Conservation (phyloP, 2,113 vertebrate species). For the Stigmatopora nigra region DNA sequence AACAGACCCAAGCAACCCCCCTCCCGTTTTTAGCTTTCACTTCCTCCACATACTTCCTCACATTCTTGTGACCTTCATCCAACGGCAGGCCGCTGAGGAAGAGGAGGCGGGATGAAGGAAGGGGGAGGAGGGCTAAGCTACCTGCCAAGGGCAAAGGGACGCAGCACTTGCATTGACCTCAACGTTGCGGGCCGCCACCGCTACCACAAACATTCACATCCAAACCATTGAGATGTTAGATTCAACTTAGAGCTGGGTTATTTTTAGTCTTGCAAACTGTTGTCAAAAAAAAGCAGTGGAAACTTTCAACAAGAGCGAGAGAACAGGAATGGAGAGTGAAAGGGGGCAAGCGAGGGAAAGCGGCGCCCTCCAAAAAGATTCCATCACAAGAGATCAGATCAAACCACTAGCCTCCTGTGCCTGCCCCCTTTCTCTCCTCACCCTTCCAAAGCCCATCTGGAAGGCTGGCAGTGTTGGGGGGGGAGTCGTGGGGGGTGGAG, state of each 20-base stretch:
- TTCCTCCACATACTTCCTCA: constrained; percentile 41
- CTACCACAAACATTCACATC: constrained; percentile 67
- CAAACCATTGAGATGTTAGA: constrained; percentile 61
- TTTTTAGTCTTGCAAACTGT: constrained; percentile 66
- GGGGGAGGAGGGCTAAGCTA: constrained; percentile 46
- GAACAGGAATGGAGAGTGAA: constrained; percentile 38
- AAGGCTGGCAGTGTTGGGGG: constrained; percentile 34
- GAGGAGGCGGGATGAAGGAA: neutral
- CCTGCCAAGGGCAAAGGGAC: constrained; percentile 53
- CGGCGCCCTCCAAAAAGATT: constrained; percentile 46
- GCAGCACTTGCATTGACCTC: constrained; percentile 38
- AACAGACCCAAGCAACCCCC: neutral
- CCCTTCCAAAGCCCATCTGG: constrained; percentile 51
- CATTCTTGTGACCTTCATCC: constrained; percentile 76
- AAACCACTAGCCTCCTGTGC: constrained; percentile 46
- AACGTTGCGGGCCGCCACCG: constrained; percentile 39
- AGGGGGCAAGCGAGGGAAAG: constrained; percentile 39
- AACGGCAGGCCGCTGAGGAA: constrained; percentile 44
- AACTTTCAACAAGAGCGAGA: constrained; percentile 62
- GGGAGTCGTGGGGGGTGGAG: constrained; percentile 33
- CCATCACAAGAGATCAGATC: constrained; percentile 65
- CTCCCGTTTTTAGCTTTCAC: constrained; percentile 25
- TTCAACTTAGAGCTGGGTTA: constrained; percentile 62
- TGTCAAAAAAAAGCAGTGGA: constrained; percentile 55
- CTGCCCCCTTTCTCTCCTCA: constrained; percentile 40